phyloP scores from a whole-genome alignment of 2,797 vertebrate genomes.

The Typhlichthys subterraneus region DNA sequence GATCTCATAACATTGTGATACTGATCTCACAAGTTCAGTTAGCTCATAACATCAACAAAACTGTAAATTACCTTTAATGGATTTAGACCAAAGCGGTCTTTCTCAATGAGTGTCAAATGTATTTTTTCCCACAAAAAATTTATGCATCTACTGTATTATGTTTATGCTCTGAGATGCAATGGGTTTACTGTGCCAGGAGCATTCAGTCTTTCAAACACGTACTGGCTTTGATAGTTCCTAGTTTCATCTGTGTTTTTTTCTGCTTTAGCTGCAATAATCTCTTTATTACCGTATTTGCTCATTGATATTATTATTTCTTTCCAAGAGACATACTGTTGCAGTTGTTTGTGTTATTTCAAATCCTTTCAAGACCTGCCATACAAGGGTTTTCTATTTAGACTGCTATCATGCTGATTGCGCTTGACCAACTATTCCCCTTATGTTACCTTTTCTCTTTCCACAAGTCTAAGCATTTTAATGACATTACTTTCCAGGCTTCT shows the following conservation, averaged over 20 bases:
- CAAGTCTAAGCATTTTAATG: slow-evolving; percentile 89
- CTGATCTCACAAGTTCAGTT: no score
- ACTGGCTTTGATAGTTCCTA: slow-evolving; percentile 21
- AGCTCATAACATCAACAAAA: no score
- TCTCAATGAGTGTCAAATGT: slow-evolving; percentile 31
- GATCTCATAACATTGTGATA: no score
- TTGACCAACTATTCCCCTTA: slow-evolving; percentile 70
- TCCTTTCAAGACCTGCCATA: slow-evolving; percentile 31
- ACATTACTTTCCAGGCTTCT: slow-evolving; percentile 82
- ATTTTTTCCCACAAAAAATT: slow-evolving; percentile 23
- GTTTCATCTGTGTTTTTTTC: not conserved
- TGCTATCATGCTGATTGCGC: slow-evolving; percentile 66
- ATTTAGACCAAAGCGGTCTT: slow-evolving; percentile 15
- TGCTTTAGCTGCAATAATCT: not conserved
- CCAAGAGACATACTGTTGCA: not conserved
- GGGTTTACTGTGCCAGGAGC: slow-evolving; percentile 31
- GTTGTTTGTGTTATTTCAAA: slow-evolving; percentile 16
- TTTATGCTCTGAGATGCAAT: slow-evolving; percentile 24
- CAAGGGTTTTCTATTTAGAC: slow-evolving; percentile 39
- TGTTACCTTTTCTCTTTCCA: slow-evolving; percentile 79
- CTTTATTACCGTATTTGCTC: not conserved
- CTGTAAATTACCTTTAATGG: slow-evolving; percentile 8
- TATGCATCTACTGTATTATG: slow-evolving; percentile 32
- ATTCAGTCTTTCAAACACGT: slow-evolving; percentile 45
- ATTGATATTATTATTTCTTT: slow-evolving; percentile 10